phyloP scores from a whole-genome alignment of 2,888 invertebrate genomes.

The Watsonalla binaria region DNA sequence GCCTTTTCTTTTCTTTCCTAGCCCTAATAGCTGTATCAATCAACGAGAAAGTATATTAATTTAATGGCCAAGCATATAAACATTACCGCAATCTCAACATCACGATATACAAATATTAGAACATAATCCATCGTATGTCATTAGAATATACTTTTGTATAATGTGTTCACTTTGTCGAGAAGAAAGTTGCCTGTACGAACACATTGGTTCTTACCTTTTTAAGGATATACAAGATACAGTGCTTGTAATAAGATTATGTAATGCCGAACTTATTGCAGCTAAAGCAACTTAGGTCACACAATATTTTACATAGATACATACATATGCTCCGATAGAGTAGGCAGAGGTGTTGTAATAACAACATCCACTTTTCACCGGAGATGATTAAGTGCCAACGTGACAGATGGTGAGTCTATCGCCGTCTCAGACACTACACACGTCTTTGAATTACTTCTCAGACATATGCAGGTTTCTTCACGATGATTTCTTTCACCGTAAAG shows the following conservation, averaged over 20 bases:
- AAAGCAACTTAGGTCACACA: neutral
- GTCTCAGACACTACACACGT: no score
- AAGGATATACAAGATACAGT: neutral
- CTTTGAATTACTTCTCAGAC: no score
- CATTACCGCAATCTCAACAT: conserved; percentile 24
- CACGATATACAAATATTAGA: conserved; percentile 23
- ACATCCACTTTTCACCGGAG: no score
- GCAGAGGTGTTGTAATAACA: no score
- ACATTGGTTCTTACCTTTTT: neutral
- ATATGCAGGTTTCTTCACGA: no score
- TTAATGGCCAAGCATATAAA: conserved; percentile 20
- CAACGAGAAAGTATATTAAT: conserved; percentile 14
- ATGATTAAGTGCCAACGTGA: no score
- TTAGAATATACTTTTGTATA: conserved; percentile 35
- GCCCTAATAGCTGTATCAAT: neutral
- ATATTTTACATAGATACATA: no score
- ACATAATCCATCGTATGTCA: conserved; percentile 32
- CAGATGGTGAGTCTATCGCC: no score
- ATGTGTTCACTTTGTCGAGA: conserved; percentile 25
- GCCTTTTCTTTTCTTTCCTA: neutral
- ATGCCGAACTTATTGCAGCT: neutral
- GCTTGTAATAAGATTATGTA: neutral
- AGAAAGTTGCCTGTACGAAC: conserved; percentile 2
- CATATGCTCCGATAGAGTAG: no score
- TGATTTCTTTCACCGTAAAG: no score